These are phyloP conservation scores for Saiga tatarica DNA, from an alignment of 2,113 vertebrate species.

Conservation along the genomic window DNA sequence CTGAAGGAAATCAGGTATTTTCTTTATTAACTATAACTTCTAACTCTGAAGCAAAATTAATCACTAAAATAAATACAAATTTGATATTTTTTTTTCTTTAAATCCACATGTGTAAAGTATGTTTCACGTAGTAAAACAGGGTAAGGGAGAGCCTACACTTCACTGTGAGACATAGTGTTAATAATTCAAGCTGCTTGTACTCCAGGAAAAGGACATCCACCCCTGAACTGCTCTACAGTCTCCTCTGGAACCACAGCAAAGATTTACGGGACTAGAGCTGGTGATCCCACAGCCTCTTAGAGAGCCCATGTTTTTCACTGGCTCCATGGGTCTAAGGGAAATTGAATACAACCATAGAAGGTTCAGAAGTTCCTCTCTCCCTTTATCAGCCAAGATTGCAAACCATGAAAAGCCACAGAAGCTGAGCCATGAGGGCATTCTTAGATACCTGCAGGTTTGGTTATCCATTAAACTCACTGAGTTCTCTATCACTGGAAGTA, in stretches of 20 bases:
- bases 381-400: background rate
- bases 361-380: background rate
- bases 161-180: background rate
- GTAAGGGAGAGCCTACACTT: background rate
- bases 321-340: background rate
- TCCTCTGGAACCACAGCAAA: background rate
- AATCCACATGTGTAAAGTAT: background rate
- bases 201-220: background rate
- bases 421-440: background rate
- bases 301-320: background rate
- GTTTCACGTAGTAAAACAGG: background rate
- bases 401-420: background rate
- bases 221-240: background rate
- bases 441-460: background rate
- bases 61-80: background rate
- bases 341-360: background rate
- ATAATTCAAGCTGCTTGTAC: background rate
- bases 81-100: background rate
- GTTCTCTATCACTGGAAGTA: background rate
- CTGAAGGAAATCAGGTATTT: background rate
- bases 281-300: background rate
- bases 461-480: background rate
- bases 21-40: background rate
- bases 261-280: background rate
- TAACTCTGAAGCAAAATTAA: slow-evolving; percentile 31